Base-by-base conservation (phyloP, 2,113 vertebrate genomes). In the Phocoena sinus region DNA sequence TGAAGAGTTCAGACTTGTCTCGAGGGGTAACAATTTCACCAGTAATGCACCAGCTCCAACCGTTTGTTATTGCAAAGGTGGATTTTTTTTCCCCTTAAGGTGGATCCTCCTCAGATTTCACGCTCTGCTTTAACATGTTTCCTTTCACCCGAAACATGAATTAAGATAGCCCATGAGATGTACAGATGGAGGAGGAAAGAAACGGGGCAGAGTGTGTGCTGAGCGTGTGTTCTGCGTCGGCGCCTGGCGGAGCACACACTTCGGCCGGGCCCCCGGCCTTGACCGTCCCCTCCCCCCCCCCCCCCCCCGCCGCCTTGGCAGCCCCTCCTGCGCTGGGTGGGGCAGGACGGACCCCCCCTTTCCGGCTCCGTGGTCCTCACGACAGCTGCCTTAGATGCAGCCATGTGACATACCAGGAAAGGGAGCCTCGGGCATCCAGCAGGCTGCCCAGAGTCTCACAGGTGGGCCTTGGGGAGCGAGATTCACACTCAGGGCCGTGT, bases 1-100 rank as follows among this genome's bases (percentile, higher is more conserved):
- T 98, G 99, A 99, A 98, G 95, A 95, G 99, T 99, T 99, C 98
- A 96, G 99, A 99, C 99, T 99, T 99, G 99, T 99, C 99, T 99
- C 33, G 96, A 97, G 98, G 97, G 98, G 98, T 98, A 99, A 98
- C 98, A 98, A 95, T 99, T 98, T 99, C 98, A 86, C 98, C 97
- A 98, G 98, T 98, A 99, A 98, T 97, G 97, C 93, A 77, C 97
- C 93, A 90, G 92, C 98, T 99, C 98, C 98, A 98, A 98, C 97
- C 98, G 98, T 99, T 99, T 99, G 98, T 99, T 99, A 98, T 99
- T 99, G 99, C 98, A 99, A 99, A 99, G 98, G 97, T 83, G 93
- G 96, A 85, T 98, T 97, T 97, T 98, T 97, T 98, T 96, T 83
- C 98, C 98, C 98, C 98, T 98, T 97, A 98, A 98, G 98, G 98